These are phyloP conservation scores for Stichopus chloronotus DNA, from an alignment of 35 echinoderm and acorn worm species.

Conservation along the genomic window DNA sequence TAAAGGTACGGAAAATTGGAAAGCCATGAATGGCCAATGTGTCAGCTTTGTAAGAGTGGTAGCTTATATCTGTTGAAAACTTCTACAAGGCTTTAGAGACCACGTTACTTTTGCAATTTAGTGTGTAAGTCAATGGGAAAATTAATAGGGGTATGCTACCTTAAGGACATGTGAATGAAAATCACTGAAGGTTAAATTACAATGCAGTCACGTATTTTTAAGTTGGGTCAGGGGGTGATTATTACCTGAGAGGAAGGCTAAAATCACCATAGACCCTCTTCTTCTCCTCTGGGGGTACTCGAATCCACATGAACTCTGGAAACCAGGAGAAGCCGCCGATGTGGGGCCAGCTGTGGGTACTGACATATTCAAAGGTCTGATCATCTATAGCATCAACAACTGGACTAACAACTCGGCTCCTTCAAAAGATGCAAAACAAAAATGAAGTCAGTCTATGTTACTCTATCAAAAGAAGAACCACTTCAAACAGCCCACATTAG, in stretches of 20 bases:
- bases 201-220: no score
- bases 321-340: conserved; percentile 86
- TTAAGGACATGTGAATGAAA: no score
- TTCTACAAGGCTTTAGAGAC: no score
- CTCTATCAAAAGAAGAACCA: background rate
- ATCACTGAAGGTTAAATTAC: no score
- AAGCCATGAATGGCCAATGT: no score
- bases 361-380: conserved; percentile 72
- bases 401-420: conserved; percentile 80
- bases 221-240: no score
- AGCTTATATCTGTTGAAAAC: no score
- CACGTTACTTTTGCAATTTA: no score
- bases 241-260: conserved; percentile 77
- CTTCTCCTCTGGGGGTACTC: conserved; percentile 53
- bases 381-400: conserved; percentile 85
- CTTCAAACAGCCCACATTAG: background rate
- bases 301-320: conserved; percentile 85
- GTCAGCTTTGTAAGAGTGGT: no score
- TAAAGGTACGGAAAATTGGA: no score
- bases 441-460: background rate
- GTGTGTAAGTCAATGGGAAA: no score
- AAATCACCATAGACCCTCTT: conserved; percentile 63
- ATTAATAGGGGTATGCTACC: no score
- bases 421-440: conserved; percentile 29
- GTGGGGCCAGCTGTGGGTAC: conserved; percentile 56